phyloP scores from a whole-genome alignment of 1,140 invertebrate genomes.

The Neotoxoptera formosana region DNA sequence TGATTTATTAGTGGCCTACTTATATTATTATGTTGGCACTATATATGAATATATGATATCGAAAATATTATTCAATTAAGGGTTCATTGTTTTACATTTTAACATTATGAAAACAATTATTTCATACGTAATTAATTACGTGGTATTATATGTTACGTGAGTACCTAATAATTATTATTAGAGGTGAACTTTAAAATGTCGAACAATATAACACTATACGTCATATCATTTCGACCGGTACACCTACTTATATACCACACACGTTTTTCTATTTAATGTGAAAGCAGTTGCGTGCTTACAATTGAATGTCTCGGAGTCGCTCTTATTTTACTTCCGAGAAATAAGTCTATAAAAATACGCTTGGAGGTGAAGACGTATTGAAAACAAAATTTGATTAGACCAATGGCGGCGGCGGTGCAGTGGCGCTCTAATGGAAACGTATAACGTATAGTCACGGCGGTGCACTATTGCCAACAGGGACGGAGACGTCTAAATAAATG shows the following conservation, averaged over 20 bases:
- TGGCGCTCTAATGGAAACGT: neutral
- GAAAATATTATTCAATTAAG: neutral
- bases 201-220: neutral
- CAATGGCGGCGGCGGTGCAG: neutral
- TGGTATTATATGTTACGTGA: too few species aligned
- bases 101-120: too few species aligned
- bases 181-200: neutral
- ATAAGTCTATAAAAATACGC: conserved; percentile 6
- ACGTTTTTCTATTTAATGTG: neutral
- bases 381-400: conserved; percentile 27
- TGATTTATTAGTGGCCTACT: neutral
- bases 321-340: neutral
- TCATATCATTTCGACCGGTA: neutral
- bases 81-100: neutral
- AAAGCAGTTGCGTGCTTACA: neutral
- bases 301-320: neutral
- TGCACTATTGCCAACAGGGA: neutral
- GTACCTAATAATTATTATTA: neutral
- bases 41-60: neutral
- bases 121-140: too few species aligned
- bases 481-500: neutral
- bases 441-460: neutral
- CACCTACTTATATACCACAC: neutral
- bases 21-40: neutral
- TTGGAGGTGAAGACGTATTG: neutral